Percentiles rank a stretch among this genome's conserved stretches.
phyloP scores from a whole-genome alignment of 2,113 vertebrate genomes.

The Trematomus loennbergii region DNA sequence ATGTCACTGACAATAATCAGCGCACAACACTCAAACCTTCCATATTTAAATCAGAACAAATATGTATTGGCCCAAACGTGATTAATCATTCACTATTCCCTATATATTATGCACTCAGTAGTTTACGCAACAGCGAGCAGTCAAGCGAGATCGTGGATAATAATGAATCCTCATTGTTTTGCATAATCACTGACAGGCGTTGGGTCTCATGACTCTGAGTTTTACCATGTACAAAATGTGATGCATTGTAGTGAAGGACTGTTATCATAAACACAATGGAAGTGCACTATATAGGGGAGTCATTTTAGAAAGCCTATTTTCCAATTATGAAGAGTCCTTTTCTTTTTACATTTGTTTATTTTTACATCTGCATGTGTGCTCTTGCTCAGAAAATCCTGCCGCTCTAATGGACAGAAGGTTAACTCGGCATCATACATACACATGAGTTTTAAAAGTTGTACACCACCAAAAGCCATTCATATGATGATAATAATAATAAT shows the following conservation, averaged over 20 bases:
- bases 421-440: background rate
- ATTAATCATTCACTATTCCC: background rate
- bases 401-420: background rate
- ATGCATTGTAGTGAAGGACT: background rate
- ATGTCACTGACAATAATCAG: slow-evolving; percentile 30
- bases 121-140: background rate
- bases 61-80: background rate
- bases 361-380: background rate
- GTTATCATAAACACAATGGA: too few relatives aligned
- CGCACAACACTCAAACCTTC: background rate
- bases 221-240: background rate
- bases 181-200: background rate
- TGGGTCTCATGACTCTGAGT: background rate
- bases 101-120: background rate
- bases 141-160: background rate
- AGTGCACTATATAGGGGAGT: background rate
- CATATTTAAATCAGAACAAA: background rate
- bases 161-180: background rate
- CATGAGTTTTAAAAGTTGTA: too few relatives aligned
- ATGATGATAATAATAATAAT: background rate
- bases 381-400: background rate
- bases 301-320: background rate
- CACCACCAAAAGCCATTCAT: background rate
- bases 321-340: background rate
- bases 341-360: background rate